These are phyloP conservation scores for Aleiodes leptofemur DNA, from an alignment of 2,888 invertebrate species.

Conservation along the genomic window DNA sequence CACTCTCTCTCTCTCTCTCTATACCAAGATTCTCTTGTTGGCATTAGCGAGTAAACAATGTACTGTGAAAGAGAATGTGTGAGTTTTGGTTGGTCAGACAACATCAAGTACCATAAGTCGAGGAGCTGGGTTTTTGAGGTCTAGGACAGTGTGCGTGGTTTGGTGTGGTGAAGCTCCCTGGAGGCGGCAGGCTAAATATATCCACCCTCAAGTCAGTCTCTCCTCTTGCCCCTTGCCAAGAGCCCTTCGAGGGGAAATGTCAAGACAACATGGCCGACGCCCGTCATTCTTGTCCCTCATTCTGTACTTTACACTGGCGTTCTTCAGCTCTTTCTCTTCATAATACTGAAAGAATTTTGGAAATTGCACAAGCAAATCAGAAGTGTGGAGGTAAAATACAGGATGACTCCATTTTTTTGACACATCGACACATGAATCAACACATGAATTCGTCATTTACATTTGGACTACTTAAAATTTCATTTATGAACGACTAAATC, in stretches of 20 bases:
- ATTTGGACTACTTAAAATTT: too few species aligned
- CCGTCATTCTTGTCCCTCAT: slow-evolving; percentile 70
- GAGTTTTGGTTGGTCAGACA: slow-evolving; percentile 31
- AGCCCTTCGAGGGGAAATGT: slow-evolving; percentile 71
- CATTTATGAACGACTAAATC: too few species aligned
- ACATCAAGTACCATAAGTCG: slow-evolving; percentile 32
- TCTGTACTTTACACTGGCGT: slow-evolving; percentile 69
- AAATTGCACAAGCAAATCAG: background rate
- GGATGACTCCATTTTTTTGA: too few species aligned
- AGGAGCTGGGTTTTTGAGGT: slow-evolving; percentile 32
- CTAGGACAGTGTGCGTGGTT: slow-evolving; percentile 44
- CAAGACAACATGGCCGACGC: slow-evolving; percentile 76
- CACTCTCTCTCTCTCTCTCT: background rate
- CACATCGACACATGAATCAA: too few species aligned
- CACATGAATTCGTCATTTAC: too few species aligned
- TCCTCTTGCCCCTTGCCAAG: slow-evolving; percentile 49
- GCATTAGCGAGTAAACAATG: slow-evolving; percentile 27
- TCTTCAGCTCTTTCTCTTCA: slow-evolving; percentile 59
- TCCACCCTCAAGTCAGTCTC: slow-evolving; percentile 66
- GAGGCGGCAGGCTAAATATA: slow-evolving; percentile 75
- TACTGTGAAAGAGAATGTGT: background rate
- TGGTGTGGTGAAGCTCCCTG: slow-evolving; percentile 65
- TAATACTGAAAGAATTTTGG: slow-evolving; percentile 39
- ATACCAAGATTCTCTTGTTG: background rate
- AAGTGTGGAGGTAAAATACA: too few species aligned